Percentiles rank a stretch among this genome's conserved stretches.
These are phyloP conservation scores for Notoglanidium macrostoma DNA, from an alignment of 2,797 vertebrate genomes.

Conservation along the genomic window DNA sequence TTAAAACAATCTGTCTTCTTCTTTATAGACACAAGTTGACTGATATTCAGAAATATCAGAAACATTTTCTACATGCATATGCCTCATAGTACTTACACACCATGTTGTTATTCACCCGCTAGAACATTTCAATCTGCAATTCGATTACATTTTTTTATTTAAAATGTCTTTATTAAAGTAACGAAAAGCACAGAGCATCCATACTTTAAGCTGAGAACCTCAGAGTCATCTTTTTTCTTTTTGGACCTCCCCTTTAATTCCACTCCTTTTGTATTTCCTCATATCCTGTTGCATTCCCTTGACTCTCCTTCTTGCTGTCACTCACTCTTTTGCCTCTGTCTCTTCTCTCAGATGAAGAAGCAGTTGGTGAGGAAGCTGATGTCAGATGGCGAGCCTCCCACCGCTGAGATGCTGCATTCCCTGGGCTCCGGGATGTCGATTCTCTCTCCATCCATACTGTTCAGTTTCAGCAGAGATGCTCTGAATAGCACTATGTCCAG, in stretches of 20 bases:
- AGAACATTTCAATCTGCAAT: neutral
- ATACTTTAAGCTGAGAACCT: neutral
- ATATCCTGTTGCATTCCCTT: neutral
- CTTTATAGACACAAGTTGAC: neutral
- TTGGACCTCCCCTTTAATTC: neutral
- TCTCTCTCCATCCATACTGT: conserved; percentile 60
- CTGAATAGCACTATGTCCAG: conserved; percentile 55
- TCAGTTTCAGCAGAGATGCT: neutral
- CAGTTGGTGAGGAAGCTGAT: conserved; percentile 57
- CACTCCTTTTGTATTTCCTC: neutral
- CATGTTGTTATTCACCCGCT: neutral
- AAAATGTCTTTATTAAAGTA: neutral
- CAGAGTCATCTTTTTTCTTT: neutral
- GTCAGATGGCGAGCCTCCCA: neutral
- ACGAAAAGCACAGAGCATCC: too few species aligned
- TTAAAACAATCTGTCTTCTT: neutral
- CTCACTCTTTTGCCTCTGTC: neutral
- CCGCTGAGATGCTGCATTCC: conserved; percentile 22
- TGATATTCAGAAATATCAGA: too few species aligned
- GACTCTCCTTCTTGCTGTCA: neutral
- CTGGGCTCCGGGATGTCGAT: conserved; percentile 52
- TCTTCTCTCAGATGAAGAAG: conserved; percentile 65
- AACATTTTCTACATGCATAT: neutral
- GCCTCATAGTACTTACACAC: neutral
- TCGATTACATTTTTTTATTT: neutral